Evolutionary conservation across 2,113 vertebrate species (phyloP), one percentile per base, ranked within the genome.

Genomic region (Hyla sarda): DNA sequence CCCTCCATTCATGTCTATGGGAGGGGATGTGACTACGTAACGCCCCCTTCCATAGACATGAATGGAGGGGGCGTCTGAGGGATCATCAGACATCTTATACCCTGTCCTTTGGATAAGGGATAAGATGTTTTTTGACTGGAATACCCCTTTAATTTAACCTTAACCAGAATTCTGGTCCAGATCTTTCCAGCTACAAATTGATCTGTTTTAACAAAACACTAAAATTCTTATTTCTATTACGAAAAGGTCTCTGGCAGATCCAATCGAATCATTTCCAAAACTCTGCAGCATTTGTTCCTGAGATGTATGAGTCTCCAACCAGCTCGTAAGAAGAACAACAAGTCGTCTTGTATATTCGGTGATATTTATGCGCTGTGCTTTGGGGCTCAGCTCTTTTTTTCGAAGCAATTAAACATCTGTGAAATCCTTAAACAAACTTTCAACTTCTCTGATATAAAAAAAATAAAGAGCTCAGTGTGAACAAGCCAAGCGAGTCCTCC

Each of bases 321-420:
- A 58, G 52, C 72, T 72, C 41, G 21, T 45, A 52, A 77, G 23
- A 78, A 52, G 76, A 72, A 32, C 52, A 2, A n/a, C n/a, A 9
- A 17, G 65, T n/a, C 16, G 25, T 50, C 10, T 80, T 72, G 62
- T 72, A 86, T 25, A 72, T 81, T 80, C 48, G 72, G 84, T 56
- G 32, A 80, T 86, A 86, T 86, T 86, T 86, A 86, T 86, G 84
- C n/a, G 62, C 48, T 69, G 75, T 56, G 84, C 84, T 86, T 79
- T 80, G 65, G 76, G 84, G 84, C 84, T 85, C 48, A 86, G 71
- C 60, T 79, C 54, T 41, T 71, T 69, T 67, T 71, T 56, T 16
- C 60, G n/a, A 80, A 86, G 62, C 76, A 86, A 86, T 86, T 86
- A 86, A 80, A 86, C 84, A 86, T 86, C 84, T 86, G 84, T 56